These are phyloP conservation scores for Dynastes maya DNA, from an alignment of 2,888 invertebrate species.

Conservation along the genomic window DNA sequence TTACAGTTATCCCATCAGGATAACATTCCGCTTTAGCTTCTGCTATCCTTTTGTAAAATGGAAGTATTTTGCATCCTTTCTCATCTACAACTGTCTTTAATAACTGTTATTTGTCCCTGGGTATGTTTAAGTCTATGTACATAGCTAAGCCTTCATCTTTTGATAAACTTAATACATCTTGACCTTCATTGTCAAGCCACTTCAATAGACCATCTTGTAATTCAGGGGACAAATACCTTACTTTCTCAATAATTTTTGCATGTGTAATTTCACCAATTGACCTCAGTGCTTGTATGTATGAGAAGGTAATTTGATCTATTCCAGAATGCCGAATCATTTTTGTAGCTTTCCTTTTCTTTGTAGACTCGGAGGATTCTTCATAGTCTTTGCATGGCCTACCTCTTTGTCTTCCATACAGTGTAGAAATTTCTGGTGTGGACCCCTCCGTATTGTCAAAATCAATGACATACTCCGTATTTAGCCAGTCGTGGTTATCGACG, in stretches of 20 bases:
- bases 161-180: not conserved
- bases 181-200: no score
- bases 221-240: no score
- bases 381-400: constrained; percentile 12
- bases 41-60: not conserved
- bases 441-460: constrained; percentile 6
- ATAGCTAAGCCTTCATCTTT: constrained; percentile 6
- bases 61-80: not conserved
- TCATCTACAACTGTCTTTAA: no score
- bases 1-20: not conserved
- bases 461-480: not conserved
- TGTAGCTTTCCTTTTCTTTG: constrained; percentile 1
- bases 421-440: not conserved
- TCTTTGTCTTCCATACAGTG: not conserved
- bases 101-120: not conserved
- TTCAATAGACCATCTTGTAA: no score
- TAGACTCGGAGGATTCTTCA: constrained; percentile 13
- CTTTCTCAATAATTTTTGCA: no score
- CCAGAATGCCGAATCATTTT: constrained; percentile 22
- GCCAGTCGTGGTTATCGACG: constrained; percentile 12
- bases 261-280: no score
- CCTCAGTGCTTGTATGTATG: no score
- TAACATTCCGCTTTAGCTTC: not conserved
- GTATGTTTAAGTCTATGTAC: constrained; percentile 14
- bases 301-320: not conserved